These are phyloP conservation scores for Rotaria sp. DNA, from an alignment of 2,888 invertebrate species.

Conservation along the genomic window DNA sequence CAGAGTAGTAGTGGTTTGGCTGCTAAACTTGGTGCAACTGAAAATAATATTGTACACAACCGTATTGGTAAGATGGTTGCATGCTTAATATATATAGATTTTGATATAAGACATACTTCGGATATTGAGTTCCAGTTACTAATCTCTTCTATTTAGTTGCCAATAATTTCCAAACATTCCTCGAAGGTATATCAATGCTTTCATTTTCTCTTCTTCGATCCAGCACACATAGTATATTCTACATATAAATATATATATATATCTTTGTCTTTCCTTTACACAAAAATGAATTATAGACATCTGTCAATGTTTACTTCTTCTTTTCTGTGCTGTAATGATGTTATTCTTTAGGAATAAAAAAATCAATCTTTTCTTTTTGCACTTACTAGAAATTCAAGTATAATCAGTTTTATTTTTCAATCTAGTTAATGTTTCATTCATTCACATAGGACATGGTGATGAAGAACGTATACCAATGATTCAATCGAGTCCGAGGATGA, in stretches of 20 bases:
- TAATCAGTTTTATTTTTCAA: background rate
- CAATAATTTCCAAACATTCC: background rate
- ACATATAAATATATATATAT: background rate
- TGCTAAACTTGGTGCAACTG: constrained; percentile 8
- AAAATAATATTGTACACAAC: background rate
- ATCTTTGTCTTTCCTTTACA: background rate
- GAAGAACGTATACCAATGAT: constrained; percentile 29
- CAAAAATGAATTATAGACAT: background rate
- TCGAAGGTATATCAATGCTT: background rate
- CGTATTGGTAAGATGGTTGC: background rate
- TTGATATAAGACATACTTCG: background rate
- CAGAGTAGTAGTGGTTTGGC: background rate
- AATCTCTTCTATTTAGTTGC: constrained; percentile 2
- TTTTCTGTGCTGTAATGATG: background rate
- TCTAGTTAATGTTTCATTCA: background rate
- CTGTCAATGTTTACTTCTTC: background rate
- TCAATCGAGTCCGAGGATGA: constrained; percentile 9
- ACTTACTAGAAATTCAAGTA: background rate
- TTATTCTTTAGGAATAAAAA: background rate
- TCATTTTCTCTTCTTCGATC: background rate
- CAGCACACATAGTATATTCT: background rate
- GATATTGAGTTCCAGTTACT: background rate
- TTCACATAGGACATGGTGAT: constrained; percentile 6
- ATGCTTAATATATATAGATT: background rate
- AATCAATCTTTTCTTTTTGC: background rate